These are phyloP conservation scores for Eleginops maclovinus DNA, from an alignment of 2,113 vertebrate species.

Conservation along the genomic window DNA sequence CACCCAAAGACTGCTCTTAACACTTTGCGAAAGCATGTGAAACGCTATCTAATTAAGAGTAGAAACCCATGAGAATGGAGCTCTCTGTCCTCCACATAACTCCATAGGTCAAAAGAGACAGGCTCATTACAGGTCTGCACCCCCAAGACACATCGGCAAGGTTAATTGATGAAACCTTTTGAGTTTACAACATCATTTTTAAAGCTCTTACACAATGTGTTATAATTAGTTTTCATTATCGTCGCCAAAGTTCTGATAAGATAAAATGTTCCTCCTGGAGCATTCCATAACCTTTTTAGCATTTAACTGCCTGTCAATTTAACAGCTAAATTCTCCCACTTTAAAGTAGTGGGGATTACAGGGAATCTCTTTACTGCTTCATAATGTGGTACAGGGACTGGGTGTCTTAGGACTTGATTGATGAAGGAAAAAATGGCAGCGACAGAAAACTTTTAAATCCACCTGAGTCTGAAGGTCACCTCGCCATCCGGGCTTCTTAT, in stretches of 20 bases:
- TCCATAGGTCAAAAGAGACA: slow-evolving; percentile 80
- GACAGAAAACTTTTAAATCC: slow-evolving; percentile 74
- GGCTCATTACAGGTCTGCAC: slow-evolving; percentile 78
- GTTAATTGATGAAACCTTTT: slow-evolving; percentile 83
- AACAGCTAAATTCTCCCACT: slow-evolving; percentile 74
- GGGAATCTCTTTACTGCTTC: slow-evolving; percentile 75
- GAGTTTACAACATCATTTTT: slow-evolving; percentile 81
- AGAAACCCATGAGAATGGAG: slow-evolving; percentile 60
- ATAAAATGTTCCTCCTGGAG: slow-evolving; percentile 77
- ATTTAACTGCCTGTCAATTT: slow-evolving; percentile 82
- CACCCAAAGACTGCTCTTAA: slow-evolving; percentile 40
- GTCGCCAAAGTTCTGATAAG: slow-evolving; percentile 78
- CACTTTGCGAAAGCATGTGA: slow-evolving; percentile 40
- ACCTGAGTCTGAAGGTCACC: slow-evolving; percentile 74
- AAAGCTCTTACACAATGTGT: slow-evolving; percentile 79
- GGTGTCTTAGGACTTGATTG: slow-evolving; percentile 73
- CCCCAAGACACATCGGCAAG: slow-evolving; percentile 71
- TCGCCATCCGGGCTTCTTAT: slow-evolving; percentile 33
- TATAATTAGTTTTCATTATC: slow-evolving; percentile 85
- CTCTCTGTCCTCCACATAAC: slow-evolving; percentile 76
- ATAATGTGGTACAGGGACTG: slow-evolving; percentile 66
- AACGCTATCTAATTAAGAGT: slow-evolving; percentile 75
- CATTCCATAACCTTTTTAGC: slow-evolving; percentile 82
- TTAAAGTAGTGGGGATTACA: slow-evolving; percentile 77
- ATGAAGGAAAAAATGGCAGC: slow-evolving; percentile 68